phyloP scores from a whole-genome alignment of 2,888 invertebrate species.

The Trypoxylon attenuatum region DNA sequence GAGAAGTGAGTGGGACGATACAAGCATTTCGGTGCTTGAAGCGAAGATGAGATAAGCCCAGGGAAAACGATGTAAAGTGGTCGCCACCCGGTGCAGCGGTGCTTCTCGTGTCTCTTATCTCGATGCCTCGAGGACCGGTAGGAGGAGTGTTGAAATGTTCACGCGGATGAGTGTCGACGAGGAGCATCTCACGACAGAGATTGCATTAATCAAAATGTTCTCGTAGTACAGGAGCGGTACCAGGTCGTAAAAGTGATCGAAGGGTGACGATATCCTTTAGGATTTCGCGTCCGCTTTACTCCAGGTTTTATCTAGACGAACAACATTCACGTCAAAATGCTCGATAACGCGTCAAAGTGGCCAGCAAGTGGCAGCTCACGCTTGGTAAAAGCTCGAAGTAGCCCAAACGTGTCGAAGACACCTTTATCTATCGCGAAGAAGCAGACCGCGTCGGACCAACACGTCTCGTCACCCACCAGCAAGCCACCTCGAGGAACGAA shows the following conservation, averaged over 20 bases:
- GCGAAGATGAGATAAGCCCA: neutral
- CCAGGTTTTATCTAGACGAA: neutral
- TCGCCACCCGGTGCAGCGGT: neutral
- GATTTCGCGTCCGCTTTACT: too few species aligned
- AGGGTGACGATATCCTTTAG: too few species aligned
- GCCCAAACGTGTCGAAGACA: slow-evolving; percentile 65
- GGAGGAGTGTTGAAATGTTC: neutral
- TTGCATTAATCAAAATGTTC: neutral
- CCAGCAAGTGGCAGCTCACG: slow-evolving; percentile 42
- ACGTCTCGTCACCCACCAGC: slow-evolving; percentile 4
- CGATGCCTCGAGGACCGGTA: neutral
- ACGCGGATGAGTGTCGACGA: neutral
- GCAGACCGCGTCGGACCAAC: slow-evolving; percentile 16
- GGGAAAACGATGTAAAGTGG: neutral
- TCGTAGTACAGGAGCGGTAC: neutral
- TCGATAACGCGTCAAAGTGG: slow-evolving; percentile 41
- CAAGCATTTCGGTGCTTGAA: neutral
- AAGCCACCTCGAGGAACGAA: slow-evolving; percentile 24
- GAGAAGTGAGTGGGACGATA: neutral
- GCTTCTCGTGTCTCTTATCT: neutral
- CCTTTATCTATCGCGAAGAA: slow-evolving; percentile 32
- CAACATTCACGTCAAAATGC: slow-evolving; percentile 18
- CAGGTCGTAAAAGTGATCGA: too few species aligned
- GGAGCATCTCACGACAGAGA: neutral
- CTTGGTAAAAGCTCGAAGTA: slow-evolving; percentile 68